A percentile compares a stretch with the other conserved stretches of the same genome.
These are phyloP conservation scores for Dendrophyllia cribrosa DNA, from an alignment of 64 coral and sea anemone genomes.

Conservation along the genomic window DNA sequence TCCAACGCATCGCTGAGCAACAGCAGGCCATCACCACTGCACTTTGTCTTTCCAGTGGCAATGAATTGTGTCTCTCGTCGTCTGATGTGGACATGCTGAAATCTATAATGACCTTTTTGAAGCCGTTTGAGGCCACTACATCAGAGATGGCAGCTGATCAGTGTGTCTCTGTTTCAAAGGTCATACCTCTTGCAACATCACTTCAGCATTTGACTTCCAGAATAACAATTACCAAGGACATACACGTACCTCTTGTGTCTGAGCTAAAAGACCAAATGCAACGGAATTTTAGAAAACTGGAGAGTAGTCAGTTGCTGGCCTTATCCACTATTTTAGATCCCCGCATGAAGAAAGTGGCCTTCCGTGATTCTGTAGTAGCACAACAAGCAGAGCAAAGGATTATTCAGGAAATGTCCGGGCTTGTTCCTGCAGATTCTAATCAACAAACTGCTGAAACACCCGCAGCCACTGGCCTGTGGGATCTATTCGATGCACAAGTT, in stretches of 20 bases:
- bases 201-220: constrained; percentile 38
- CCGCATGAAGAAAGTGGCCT: constrained; percentile 48
- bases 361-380: background rate
- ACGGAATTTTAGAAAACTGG: background rate
- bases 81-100: constrained; percentile 41
- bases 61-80: constrained; percentile 3
- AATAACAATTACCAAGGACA: background rate
- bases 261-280: constrained; percentile 27
- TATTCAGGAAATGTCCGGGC: constrained; percentile 28
- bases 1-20: constrained; percentile 27
- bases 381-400: constrained; percentile 17
- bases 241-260: background rate
- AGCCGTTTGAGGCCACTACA: constrained; percentile 17
- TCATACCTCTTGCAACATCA: constrained; percentile 37
- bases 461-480: constrained; percentile 15
- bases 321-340: constrained; percentile 39
- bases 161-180: constrained; percentile 22
- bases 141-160: constrained; percentile 21
- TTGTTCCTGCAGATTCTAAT: constrained; percentile 27
- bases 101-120: constrained; percentile 18
- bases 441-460: background rate
- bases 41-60: constrained; percentile 43
- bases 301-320: background rate
- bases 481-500: constrained; percentile 43
- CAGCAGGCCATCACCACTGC: constrained; percentile 35